Base-by-base conservation (phyloP, 1,140 invertebrate genomes). In the Cataglyphis hispanica region DNA sequence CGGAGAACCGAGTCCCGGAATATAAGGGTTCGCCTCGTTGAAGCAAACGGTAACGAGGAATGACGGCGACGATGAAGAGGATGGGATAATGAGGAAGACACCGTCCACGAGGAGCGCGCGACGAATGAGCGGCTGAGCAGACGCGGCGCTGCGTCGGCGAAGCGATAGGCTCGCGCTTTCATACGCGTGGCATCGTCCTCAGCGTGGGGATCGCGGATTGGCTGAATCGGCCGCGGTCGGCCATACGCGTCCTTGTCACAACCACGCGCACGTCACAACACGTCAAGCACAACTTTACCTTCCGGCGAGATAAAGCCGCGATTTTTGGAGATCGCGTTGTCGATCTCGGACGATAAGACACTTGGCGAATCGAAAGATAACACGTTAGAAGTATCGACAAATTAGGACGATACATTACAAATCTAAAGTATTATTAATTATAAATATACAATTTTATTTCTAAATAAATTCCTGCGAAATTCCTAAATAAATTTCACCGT, bases 161-260 rank as follows among this genome's bases (percentile, higher is more conserved):
- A n/a, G 64, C 83, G 75, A 85, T 76, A 34, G 40, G 22, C 66
- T 86, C 78, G 84, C 87, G 76, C 46, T 87, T 84, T 80, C 76
- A 67, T 92, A 93, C 92, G 92, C 93, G 93, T 94, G 93, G 92
- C 92, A 92, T 75, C 78, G 64, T 75, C 74, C 88, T 85, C 93
- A 93, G 94, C 95, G 95, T 96, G 95, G 91, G 94, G 88, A 53
- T 43, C 87, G 90, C 88, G 92, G 91, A 96, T 95, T 95, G 95
- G 95, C 86, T 63, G 27, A 63, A 0, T 13, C 58, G 5, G 19
- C 7, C 67, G 53, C 22, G 25, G 19, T 13, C n/a, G 13, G 19
- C 37, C 50, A 19, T 25, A 19, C 50, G 69, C 10, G 27, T 25
- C 66, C 11, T 25, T 25, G 19, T 16, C 22, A n/a, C 46, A 16